Base-by-base conservation (phyloP, 2,797 vertebrate species). In the Brachyalestes nurse region DNA sequence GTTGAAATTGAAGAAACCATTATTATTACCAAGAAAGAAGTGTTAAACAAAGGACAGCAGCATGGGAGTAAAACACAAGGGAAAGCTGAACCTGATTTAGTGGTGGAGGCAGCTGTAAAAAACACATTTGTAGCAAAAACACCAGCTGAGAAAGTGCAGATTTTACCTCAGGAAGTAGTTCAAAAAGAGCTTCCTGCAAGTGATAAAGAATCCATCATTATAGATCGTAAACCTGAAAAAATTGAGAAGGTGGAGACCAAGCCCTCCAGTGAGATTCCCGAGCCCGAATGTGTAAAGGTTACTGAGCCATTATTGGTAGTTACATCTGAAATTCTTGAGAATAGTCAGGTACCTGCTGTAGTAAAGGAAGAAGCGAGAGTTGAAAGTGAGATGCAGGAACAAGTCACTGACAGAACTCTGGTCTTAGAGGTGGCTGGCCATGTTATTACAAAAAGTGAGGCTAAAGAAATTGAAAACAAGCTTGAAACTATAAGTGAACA, bases 91-190 rank as follows among this genome's bases (percentile, higher is more conserved):
- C 16, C 64, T 62, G 42, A 73, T 79, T 49, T 67, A 28, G 13
- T 53, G 60, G 17, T 49, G 42, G 19, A 45, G 6, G 28, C 16
- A 8, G 6, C 75, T 57, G 12, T 71, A 51, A 79, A 76, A 76
- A 51, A 79, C 23, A 76, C 45, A 13, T 38, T 42, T 66, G 28
- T 77, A 34, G 23, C 53, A n/a, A 25, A 71, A 64, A 49, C 61
- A 53, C 34, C 10, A 64, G 10, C 19, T 57, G 49, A 73, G 45
- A 47, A 74, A 38, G 25, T 75, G 23, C 82, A 83, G 79, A 80
- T 23, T 34, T 21, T 38, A 71, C 61, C 19, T 80, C 81, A 85
- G 21, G 79, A 87, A 57, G 25, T 17, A n/a, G 16, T 83, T 7
- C 57, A 51, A 62, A 53, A 83, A 78, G 40, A 70, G 57, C 13